Evolutionary conservation across 2,113 vertebrate genomes (phyloP), one percentile per base, ranked within the genome.

Genomic region (Halichoeres trimaculatus): DNA sequence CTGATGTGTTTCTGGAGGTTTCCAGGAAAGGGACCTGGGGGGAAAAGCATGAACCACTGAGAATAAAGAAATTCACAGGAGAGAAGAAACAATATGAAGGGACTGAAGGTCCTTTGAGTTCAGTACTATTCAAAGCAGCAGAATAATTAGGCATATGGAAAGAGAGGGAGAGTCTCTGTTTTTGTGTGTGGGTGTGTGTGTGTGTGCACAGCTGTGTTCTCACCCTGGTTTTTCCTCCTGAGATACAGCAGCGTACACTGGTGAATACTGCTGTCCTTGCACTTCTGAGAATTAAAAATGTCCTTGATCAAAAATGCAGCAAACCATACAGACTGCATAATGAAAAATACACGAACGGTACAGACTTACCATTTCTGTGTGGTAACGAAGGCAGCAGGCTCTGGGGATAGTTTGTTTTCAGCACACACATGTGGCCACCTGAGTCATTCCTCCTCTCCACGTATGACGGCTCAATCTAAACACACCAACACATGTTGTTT

Each of bases 161-260:
- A 35, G 23, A 50, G 19, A 26, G n/a, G 23, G 5, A 14, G 20
- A n/a, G 30, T 53, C 11, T 20, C 17, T 48, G 43, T 14, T 45
- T 48, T 48, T 43, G 41, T 43, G 41, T 57, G 68, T 30, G 16
- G 41, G 8, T 63, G 35, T 36, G 40, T 8, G 10, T 36, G 23
- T 19, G 13, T 1, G 20, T 5, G 17, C 7, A 11, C 47, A 71
- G 56, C 34, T 59, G 38, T 67, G 20, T 53, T 17, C 78, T 63
- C 63, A 92, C 93, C 85, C 84, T 24, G 83, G 63, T 78, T 89
- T 86, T 50, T 87, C 80, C 76, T 91, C 89, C 13, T 75, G 74
- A 36, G 87, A 86, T 4, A 72, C 69, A 48, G 75, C 60, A 34
- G 74, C 5, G 17, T 79, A 85, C 71, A 76, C 88, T 9, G 61